Conservation (phyloP, 2,797 vertebrate species). For the Tenualosa ilisha region DNA sequence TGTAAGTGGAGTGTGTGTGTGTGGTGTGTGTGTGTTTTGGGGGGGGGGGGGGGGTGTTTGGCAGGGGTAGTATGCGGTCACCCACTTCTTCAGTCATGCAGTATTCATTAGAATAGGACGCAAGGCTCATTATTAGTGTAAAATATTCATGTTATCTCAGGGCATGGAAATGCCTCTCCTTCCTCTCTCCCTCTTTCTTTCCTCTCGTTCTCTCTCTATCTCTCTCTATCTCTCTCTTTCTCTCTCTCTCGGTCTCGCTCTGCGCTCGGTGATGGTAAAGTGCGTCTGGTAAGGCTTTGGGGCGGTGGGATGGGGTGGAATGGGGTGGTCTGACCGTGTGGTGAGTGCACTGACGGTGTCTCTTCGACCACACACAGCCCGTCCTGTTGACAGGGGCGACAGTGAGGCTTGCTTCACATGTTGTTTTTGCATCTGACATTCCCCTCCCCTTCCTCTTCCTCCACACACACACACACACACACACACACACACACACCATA, state of each 20-base stretch:
- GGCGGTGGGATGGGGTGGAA: background rate
- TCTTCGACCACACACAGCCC: background rate
- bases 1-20: background rate
- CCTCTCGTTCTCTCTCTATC: background rate
- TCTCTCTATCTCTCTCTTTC: background rate
- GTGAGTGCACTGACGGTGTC: background rate
- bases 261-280: constrained; percentile 39
- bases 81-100: constrained; percentile 51
- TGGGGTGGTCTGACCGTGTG: background rate
- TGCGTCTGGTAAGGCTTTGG: constrained; percentile 44
- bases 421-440: constrained; percentile 7
- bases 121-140: constrained; percentile 62
- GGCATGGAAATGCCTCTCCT: constrained; percentile 37
- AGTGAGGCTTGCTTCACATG: constrained; percentile 14
- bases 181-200: constrained; percentile 25
- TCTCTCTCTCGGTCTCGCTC: background rate
- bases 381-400: background rate
- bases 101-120: constrained; percentile 55
- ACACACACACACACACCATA: background rate
- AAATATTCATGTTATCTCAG: constrained; percentile 58
- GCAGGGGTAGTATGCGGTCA: constrained; percentile 34
- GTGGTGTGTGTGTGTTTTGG: no score
- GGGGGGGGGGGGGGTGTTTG: background rate
- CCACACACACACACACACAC: background rate
- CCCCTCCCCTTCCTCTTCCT: background rate